Percentiles rank a stretch among this genome's conserved stretches.
These are phyloP conservation scores for Callyntrura guangdongensis DNA, from an alignment of 2,888 invertebrate species.

Conservation along the genomic window DNA sequence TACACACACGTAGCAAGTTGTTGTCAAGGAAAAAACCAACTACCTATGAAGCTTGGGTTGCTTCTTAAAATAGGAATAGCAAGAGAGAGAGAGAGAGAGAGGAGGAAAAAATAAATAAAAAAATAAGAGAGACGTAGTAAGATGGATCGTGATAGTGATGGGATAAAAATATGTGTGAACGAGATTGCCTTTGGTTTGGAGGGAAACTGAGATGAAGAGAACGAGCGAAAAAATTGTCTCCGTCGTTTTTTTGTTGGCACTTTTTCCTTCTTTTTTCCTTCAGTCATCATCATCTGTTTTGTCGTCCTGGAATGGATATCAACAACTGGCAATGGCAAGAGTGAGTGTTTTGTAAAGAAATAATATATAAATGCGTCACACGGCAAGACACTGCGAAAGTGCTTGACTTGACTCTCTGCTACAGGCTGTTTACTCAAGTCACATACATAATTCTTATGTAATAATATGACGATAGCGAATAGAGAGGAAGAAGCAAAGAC, in stretches of 20 bases:
- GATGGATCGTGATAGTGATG: constrained; percentile 45
- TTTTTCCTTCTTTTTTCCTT: constrained; percentile 45
- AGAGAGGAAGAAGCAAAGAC: neutral
- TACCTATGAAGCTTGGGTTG: too few species aligned
- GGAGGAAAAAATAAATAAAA: neutral
- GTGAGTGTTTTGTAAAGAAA: constrained; percentile 12
- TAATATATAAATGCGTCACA: neutral
- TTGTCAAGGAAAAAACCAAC: neutral
- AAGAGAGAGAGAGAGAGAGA: neutral
- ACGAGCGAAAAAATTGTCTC: constrained; percentile 33
- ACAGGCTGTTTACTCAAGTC: constrained; percentile 32
- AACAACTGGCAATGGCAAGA: constrained; percentile 46
- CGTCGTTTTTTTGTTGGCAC: constrained; percentile 53
- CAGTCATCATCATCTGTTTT: constrained; percentile 51
- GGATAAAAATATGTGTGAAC: constrained; percentile 47
- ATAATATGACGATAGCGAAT: neutral
- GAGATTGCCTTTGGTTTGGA: constrained; percentile 23
- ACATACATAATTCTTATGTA: constrained; percentile 27
- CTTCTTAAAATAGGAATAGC: too few species aligned
- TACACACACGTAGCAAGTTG: neutral
- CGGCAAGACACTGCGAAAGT: neutral
- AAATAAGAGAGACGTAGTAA: neutral
- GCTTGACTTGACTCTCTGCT: constrained; percentile 34
- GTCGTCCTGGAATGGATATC: constrained; percentile 39
- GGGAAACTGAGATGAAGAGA: constrained; percentile 13